Base-by-base conservation (phyloP, 2,797 vertebrate genomes). In the Chelon auratus region DNA sequence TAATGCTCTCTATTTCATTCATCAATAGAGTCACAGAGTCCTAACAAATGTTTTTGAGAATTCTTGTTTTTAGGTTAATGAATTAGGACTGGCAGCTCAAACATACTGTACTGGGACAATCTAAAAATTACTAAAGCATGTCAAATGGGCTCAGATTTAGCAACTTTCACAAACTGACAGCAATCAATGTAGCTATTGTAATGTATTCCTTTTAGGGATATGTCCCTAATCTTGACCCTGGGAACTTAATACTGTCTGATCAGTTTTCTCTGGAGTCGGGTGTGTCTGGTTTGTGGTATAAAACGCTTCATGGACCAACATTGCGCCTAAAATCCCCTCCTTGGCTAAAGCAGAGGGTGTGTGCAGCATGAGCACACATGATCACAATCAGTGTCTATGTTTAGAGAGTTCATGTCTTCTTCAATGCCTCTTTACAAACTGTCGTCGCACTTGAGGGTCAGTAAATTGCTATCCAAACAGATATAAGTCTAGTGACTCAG, bases 201-300 rank as follows among this genome's bases (percentile, higher is more conserved):
- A 37, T 22, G 43, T 13, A 42, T 54, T 10, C 9, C 15, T 59
- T n/a, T 42, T 10, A 43, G 14, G 42, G 5, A 43, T 43, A 43
- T 43, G 42, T 43, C 42, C 13, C 42, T 24, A 33, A 71, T 72
- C 24, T 8, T 33, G 56, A 72, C 64, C 20, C 17, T 51, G n/a
- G n/a, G 18, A 77, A 52, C 63, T 33, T 58, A 75, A 51, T 63
- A 36, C 67, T 58, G 72, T 33, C 22, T 50, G 8, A 12, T 22
- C 0, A 4, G 68, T 39, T 69, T 67, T 65, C 50, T 86, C 33
- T 78, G 26, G 62, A 66, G 14, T 17, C 56, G 77, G 87, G 84
- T 13, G 63, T 86, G 77, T 81, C 72, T 66, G 20, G 52, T 71
- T 77, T 85, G 84, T 73, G 79, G 81, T 79, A 47, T 68, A 72